Evolutionary conservation across 2,888 invertebrate species (phyloP), one percentile per base, ranked within the genome.

Genomic region (Harpalus rufipes): DNA sequence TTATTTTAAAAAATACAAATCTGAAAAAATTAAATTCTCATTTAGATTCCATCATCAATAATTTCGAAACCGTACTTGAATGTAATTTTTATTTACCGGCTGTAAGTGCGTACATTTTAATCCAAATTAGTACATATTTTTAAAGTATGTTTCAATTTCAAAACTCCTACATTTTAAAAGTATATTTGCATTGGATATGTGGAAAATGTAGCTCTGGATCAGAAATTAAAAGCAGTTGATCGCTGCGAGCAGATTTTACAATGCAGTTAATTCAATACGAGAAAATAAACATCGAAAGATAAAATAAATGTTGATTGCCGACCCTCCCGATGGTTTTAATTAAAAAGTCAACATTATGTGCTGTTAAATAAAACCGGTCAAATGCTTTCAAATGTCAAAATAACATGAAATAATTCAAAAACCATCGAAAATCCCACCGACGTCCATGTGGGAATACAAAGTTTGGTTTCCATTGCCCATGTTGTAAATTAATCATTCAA

Each of bases 341-440:
- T 68, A 68, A 68, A 68, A 68, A 32, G 39, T 68, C 39, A 68
- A 39, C 68, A 68, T 65, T 65, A 65, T 68, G 39, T 39, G 14
- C 68, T 1, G 39, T 68, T 39, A 39, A 59, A 59, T 59, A 59
- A 68, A 68, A 68, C n/a, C 68, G n/a, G 39, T 68, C 39, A 68
- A 68, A 68, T n/a, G 68, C 39, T 68, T 68, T 39, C 39, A n/a
- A 39, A 68, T 68, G 68, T 14, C 32, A 68, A 68, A 68, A 68
- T 65, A 25, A 68, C 68, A 39, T 39, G 59, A 10, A 63, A 63
- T 12, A 25, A 25, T 63, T 63, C 16, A 63, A 63, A 63, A 63
- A 63, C 68, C 32, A 68, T 39, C 14, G 39, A 32, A 68, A 68
- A 68, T 68, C n/a, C 10, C n/a, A 5, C 6, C 32, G 12, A 8